Evolutionary conservation across 2,888 invertebrate genomes (phyloP).

Genomic region (Colletes collaris): DNA sequence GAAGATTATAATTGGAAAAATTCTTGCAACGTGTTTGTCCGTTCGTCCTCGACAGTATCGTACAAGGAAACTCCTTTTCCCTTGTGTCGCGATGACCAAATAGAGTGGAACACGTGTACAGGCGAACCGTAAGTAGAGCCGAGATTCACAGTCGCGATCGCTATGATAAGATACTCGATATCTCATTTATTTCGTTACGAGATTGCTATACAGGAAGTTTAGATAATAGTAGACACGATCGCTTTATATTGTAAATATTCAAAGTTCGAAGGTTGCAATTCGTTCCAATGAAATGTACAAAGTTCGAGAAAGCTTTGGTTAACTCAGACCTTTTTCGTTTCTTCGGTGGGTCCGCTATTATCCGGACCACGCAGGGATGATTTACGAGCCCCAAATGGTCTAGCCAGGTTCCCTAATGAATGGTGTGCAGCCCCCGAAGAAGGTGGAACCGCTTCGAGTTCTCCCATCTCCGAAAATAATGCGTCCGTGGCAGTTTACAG

Average conservation of each 20-base stretch:
- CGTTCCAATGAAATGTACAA: not conserved
- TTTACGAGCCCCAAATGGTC: slow-evolving; percentile 34
- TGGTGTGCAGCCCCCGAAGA: slow-evolving; percentile 27
- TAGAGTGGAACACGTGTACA: not conserved
- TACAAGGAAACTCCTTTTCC: not conserved
- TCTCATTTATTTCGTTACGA: not conserved
- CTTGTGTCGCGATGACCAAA: slow-evolving; percentile 1
- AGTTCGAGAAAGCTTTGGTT: not conserved
- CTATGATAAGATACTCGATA: not conserved
- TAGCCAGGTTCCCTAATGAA: slow-evolving; percentile 36
- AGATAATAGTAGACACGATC: too few relatives aligned
- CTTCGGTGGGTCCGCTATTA: slow-evolving; percentile 38
- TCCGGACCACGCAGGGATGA: slow-evolving; percentile 21
- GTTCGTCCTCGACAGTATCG: not conserved
- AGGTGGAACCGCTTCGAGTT: slow-evolving; percentile 16
- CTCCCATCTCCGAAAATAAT: slow-evolving; percentile 37
- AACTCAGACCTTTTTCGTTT: slow-evolving; percentile 20
- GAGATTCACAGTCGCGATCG: not conserved
- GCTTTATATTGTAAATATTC: too few relatives aligned
- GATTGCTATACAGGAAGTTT: too few relatives aligned
- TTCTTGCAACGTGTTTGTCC: not conserved
- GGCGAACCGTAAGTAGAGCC: not conserved
- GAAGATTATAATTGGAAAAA: not conserved
- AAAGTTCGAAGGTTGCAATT: too few relatives aligned
- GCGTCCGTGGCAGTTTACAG: not conserved